Base-by-base conservation (phyloP, 2,113 vertebrate genomes). In the Nerophis ophidion region DNA sequence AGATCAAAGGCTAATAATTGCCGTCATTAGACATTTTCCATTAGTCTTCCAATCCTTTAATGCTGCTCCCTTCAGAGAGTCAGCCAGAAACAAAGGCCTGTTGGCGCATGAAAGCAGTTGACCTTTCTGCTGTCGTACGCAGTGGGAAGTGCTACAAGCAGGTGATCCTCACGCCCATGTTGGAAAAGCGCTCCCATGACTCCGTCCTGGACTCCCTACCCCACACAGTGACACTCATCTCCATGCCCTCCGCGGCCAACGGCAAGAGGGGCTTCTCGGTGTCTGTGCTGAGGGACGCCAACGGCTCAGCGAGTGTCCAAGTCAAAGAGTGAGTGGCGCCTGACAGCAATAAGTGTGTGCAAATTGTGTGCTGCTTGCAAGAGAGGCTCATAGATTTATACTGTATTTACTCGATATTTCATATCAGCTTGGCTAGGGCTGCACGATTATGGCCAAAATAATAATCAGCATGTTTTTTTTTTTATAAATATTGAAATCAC, bases 111-210 rank as follows among this genome's bases (percentile, higher is more conserved):
- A 65, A 8, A 1, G 38, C 48, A 51, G 26, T 48, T 57, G 4
- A 12, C 65, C 52, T 17, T 5, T 65, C 13, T 60, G 44, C 51
- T 63, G 48, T 65, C 63, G 45, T 60, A 8, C 38, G 45, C 81
- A 99, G 96, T 62, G 96, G 96, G 50, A 93, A 92, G 86, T 99
- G 96, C 82, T 93, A 98, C 81, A 95, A 95, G 59, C 93, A 97
- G 87, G 90, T 94, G 53, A 91, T 99, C 46, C 86, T 99, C 66
- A 91, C 92, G 0, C 96, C 96, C 1, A 92, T 95, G 93, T 89
- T 97, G 87, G 96, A 97, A 77, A 93, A 93, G 44, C 91, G 92
- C 4, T 95, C 93, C 5, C 89, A 90, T 0, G 94, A 97, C 69
- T 94, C 92, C 0, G 81, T 90, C 63, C 86, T 91, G 1, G 92